phyloP scores from a whole-genome alignment of 2,797 vertebrate species.

The Lerista edwardsae region DNA sequence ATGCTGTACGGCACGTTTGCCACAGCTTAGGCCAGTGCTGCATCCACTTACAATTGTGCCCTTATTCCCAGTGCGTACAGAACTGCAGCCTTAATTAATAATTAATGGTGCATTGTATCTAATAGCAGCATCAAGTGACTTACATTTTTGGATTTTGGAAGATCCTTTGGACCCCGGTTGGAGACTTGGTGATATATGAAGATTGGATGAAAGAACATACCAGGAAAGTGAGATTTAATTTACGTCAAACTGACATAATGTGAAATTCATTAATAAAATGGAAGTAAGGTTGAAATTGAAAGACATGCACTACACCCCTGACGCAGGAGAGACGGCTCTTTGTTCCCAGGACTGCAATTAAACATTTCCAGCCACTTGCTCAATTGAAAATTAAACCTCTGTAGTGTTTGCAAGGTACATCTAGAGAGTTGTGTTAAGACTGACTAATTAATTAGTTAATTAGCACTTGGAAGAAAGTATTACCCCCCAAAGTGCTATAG shows the following conservation, averaged over 20 bases:
- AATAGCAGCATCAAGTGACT: too few relatives aligned
- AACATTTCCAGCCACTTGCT: constrained; percentile 2
- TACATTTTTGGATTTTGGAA: not conserved
- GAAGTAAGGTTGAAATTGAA: not conserved
- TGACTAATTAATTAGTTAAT: constrained; percentile 58
- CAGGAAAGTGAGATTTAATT: not conserved
- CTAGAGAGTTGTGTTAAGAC: constrained; percentile 41
- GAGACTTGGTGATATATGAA: not conserved
- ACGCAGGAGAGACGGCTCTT: not conserved
- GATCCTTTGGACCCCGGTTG: not conserved
- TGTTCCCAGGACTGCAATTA: constrained; percentile 3
- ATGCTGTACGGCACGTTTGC: too few relatives aligned
- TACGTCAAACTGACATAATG: not conserved
- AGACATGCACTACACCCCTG: not conserved
- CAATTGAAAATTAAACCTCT: constrained; percentile 37
- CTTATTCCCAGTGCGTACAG: too few relatives aligned
- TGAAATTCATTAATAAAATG: not conserved
- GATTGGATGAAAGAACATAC: rapidly evolving
- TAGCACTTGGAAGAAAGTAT: constrained; percentile 45
- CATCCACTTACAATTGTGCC: too few relatives aligned
- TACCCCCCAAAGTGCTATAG: constrained; percentile 23
- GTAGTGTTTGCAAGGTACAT: constrained; percentile 34
- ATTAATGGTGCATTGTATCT: too few relatives aligned
- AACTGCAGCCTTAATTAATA: too few relatives aligned
- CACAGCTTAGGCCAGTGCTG: too few relatives aligned